Evolutionary conservation across 2,797 vertebrate genomes (phyloP).

Genomic region (Stomatorhinus walkeri): DNA sequence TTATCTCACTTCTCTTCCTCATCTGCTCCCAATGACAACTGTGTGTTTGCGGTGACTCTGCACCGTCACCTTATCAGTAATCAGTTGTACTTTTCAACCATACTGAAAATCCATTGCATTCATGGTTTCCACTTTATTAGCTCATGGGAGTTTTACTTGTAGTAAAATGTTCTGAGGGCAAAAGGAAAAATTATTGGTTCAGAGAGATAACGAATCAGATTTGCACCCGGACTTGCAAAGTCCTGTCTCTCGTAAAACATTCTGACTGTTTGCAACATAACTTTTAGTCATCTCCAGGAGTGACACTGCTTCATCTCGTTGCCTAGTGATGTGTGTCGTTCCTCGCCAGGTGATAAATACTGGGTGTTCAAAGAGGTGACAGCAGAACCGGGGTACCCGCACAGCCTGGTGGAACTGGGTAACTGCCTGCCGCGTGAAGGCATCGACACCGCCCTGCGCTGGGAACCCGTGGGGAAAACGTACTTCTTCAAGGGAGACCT

Average conservation of each 20-base stretch:
- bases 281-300: background rate
- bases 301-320: background rate
- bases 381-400: slow-evolving; percentile 86
- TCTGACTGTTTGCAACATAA: background rate
- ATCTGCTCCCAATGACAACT: background rate
- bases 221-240: background rate
- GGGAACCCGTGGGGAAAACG: slow-evolving; percentile 91
- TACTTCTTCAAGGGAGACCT: slow-evolving; percentile 97
- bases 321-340: background rate
- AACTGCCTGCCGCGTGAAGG: slow-evolving; percentile 83
- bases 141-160: background rate
- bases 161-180: background rate
- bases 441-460: slow-evolving; percentile 88
- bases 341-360: slow-evolving; percentile 78
- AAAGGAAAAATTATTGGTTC: background rate
- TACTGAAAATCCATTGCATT: background rate
- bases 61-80: background rate
- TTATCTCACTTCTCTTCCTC: background rate
- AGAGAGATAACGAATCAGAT: background rate
- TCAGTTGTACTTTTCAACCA: background rate
- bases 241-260: background rate
- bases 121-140: background rate
- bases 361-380: slow-evolving; percentile 96
- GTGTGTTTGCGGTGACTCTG: background rate
- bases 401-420: slow-evolving; percentile 82